Conservation (phyloP, 2,888 invertebrate species). For the Bombylius major region DNA sequence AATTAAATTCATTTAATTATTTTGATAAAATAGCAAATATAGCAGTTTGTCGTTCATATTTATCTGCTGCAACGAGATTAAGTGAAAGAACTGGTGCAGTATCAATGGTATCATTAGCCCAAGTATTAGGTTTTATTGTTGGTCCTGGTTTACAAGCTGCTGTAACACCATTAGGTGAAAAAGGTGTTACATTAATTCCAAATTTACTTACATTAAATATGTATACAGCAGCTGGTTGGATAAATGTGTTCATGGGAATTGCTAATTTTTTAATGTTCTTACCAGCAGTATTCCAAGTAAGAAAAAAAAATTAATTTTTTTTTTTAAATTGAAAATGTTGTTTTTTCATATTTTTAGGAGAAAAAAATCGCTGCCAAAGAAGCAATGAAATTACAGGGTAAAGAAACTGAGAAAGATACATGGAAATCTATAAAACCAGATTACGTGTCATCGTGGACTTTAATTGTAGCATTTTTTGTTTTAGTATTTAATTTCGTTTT, state of each 20-base stretch:
- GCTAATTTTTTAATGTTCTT: slow-evolving; percentile 60
- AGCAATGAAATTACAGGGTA: slow-evolving; percentile 62
- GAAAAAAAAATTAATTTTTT: neutral
- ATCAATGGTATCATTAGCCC: slow-evolving; percentile 70
- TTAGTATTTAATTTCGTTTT: slow-evolving; percentile 79
- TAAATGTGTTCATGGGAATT: slow-evolving; percentile 62
- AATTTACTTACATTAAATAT: slow-evolving; percentile 57
- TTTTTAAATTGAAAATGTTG: neutral
- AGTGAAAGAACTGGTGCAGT: slow-evolving; percentile 71
- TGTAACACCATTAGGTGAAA: slow-evolving; percentile 62
- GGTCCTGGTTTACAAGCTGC: slow-evolving; percentile 74
- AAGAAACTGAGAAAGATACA: slow-evolving; percentile 57
- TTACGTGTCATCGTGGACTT: slow-evolving; percentile 61
- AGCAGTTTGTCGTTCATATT: slow-evolving; percentile 70
- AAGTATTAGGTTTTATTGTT: slow-evolving; percentile 75
- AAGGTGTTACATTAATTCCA: slow-evolving; percentile 43
- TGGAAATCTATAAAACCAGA: slow-evolving; percentile 60
- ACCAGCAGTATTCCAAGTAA: slow-evolving; percentile 57
- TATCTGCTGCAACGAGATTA: slow-evolving; percentile 71
- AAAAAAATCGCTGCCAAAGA: slow-evolving; percentile 65
- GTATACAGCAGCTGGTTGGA: slow-evolving; percentile 81
- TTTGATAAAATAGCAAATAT: slow-evolving; percentile 52
- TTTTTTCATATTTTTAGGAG: slow-evolving; percentile 30
- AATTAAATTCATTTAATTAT: neutral
- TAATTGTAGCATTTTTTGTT: slow-evolving; percentile 70